Conservation (phyloP, 2,797 vertebrate genomes). For the Hirundo rustica region DNA sequence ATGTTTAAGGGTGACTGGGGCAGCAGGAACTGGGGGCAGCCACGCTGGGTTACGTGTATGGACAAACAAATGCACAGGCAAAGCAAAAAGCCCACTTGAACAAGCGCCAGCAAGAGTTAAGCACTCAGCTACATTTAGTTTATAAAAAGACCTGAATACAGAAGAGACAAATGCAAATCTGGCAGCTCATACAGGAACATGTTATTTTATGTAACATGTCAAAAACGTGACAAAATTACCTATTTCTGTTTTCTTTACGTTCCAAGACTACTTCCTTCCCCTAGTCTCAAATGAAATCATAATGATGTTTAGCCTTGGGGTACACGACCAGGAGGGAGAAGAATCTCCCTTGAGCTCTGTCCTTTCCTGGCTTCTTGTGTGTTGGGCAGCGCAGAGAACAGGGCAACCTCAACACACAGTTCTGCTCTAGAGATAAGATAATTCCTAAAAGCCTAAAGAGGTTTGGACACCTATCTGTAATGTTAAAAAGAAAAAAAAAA, state of each 20-base stretch:
- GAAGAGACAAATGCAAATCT: background rate
- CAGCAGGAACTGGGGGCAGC: fast-evolving
- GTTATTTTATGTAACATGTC: background rate
- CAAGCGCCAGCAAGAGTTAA: background rate
- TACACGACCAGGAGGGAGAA: background rate
- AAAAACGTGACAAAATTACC: background rate
- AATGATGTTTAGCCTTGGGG: background rate
- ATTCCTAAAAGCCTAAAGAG: background rate
- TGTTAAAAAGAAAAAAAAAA: background rate
- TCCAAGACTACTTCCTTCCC: background rate
- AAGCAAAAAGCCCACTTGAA: background rate
- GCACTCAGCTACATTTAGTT: background rate
- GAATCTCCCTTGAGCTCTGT: background rate
- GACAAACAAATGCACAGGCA: background rate
- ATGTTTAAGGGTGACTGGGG: background rate
- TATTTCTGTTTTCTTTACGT: background rate
- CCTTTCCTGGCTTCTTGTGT: background rate
- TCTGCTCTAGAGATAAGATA: background rate
- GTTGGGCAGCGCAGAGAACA: background rate
- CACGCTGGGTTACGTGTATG: fast-evolving
- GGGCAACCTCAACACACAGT: background rate
- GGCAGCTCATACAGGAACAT: background rate
- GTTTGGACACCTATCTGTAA: background rate
- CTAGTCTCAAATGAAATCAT: background rate
- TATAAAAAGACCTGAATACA: background rate